A percentile compares a stretch with the other conserved stretches of the same genome.
Evolutionary conservation across 2,113 vertebrate species (phyloP).

Genomic region (Sorex fumeus): DNA sequence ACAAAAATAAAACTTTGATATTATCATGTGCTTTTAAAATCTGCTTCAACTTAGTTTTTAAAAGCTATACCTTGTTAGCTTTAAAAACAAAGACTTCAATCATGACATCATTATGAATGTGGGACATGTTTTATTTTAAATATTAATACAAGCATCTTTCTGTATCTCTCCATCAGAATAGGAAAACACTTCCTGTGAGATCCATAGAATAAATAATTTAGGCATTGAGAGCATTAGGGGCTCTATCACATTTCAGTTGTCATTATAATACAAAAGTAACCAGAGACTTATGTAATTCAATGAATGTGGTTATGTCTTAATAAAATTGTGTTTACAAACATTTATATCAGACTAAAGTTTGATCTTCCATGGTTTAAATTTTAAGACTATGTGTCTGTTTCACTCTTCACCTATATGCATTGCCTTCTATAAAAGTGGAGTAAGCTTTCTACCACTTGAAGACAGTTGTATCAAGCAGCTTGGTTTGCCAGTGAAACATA

Average conservation of each 20-base stretch:
- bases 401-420: not conserved
- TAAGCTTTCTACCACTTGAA: not conserved
- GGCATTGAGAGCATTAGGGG: not conserved
- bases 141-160: not conserved
- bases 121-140: not conserved
- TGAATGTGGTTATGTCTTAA: not conserved
- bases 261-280: not conserved
- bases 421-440: not conserved
- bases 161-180: not conserved
- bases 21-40: slow-evolving; percentile 35
- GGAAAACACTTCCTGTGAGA: not conserved
- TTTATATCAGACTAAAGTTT: not conserved
- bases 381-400: not conserved
- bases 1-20: not conserved
- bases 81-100: not conserved
- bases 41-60: not conserved
- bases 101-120: not conserved
- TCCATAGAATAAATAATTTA: slow-evolving; percentile 7
- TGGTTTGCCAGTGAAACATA: not conserved
- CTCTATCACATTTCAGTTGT: not conserved
- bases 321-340: slow-evolving; percentile 9
- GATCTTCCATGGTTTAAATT: not conserved
- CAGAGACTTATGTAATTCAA: not conserved
- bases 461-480: not conserved
- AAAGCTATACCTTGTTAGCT: not conserved